Evolutionary conservation across 1,140 invertebrate species (phyloP).

Genomic region (Aphis craccivora): DNA sequence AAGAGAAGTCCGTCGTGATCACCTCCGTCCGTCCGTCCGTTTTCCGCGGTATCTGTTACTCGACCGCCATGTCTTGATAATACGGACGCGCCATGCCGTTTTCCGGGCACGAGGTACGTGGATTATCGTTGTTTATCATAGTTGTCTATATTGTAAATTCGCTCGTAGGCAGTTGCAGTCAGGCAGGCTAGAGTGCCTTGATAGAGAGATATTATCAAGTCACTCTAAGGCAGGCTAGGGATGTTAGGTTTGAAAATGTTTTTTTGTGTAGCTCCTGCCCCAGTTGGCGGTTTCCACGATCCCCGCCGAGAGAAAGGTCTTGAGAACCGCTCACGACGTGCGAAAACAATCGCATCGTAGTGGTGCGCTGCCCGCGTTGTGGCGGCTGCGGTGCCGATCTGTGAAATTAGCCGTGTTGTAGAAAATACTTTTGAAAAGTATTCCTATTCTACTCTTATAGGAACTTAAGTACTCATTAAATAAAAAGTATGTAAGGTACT

Average conservation of each 20-base stretch:
- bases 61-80: not conserved
- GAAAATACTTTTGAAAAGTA: not conserved
- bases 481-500: too few relatives aligned
- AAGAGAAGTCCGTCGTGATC: not conserved
- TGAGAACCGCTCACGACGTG: not conserved
- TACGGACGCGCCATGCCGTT: not conserved
- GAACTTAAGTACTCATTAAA: too few relatives aligned
- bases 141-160: not conserved
- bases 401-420: not conserved
- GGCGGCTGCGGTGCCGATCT: not conserved
- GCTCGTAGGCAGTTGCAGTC: not conserved
- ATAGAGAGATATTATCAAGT: too few relatives aligned
- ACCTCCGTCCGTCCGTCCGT: not conserved
- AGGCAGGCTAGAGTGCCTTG: not conserved
- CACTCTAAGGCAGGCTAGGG: not conserved
- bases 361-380: not conserved
- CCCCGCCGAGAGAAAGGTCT: conserved; percentile 15
- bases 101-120: conserved; percentile 6
- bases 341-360: conserved; percentile 5
- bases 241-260: not conserved
- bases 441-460: not conserved
- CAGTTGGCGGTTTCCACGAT: not conserved
- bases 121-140: too few relatives aligned
- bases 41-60: not conserved
- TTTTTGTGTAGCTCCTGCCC: not conserved